These are phyloP conservation scores for Conomelus anceps DNA, from an alignment of 2,888 invertebrate genomes.

Conservation along the genomic window DNA sequence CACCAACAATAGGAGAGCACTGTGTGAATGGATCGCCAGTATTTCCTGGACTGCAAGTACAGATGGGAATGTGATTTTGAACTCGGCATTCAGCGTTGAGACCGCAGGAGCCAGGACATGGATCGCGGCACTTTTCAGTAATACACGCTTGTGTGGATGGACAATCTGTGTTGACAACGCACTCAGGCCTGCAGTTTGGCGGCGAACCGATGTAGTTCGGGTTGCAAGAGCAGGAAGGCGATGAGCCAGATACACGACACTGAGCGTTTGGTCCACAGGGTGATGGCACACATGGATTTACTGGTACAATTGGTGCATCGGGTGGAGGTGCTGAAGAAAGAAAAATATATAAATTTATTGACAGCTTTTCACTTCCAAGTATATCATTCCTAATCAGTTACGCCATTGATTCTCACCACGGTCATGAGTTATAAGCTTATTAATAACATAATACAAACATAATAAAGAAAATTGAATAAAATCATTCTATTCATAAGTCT, in stretches of 20 bases:
- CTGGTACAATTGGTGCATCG: conserved; percentile 39
- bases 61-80: conserved; percentile 44
- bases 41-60: conserved; percentile 53
- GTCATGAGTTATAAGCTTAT: too few relatives aligned
- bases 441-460: background rate
- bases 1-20: conserved; percentile 53
- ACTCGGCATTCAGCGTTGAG: conserved; percentile 46
- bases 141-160: conserved; percentile 45
- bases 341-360: too few relatives aligned
- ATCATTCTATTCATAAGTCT: background rate
- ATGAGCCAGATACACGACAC: conserved; percentile 41
- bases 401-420: too few relatives aligned
- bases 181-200: conserved; percentile 46
- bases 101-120: conserved; percentile 47
- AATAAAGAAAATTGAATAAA: background rate
- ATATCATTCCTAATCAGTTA: too few relatives aligned
- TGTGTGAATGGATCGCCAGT: conserved; percentile 69
- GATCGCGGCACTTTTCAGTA: conserved; percentile 45
- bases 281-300: conserved; percentile 54
- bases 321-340: conserved; percentile 34
- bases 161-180: conserved; percentile 46
- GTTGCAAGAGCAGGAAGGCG: conserved; percentile 45
- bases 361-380: too few relatives aligned
- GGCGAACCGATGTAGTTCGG: conserved; percentile 43
- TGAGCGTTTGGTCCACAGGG: conserved; percentile 52